Conservation (phyloP, 2,888 invertebrate genomes). For the Melanotus villosus region DNA sequence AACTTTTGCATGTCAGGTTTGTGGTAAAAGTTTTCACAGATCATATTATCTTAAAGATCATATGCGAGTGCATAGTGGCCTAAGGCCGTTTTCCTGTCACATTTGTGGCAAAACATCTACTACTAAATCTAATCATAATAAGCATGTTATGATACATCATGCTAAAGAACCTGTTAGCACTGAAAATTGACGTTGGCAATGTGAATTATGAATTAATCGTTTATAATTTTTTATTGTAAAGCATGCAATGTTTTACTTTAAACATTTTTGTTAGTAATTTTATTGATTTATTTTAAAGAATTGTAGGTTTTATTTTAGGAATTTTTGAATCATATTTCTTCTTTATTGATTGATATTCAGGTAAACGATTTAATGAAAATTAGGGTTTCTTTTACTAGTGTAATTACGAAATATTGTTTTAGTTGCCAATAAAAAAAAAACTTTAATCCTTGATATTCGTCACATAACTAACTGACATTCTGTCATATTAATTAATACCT, state of each 20-base stretch:
- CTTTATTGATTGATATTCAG: too few relatives aligned
- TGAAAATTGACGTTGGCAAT: slow-evolving; percentile 73
- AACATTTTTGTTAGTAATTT: slow-evolving; percentile 1
- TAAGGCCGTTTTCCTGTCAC: slow-evolving; percentile 85
- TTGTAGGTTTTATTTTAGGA: not conserved
- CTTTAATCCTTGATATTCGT: too few relatives aligned
- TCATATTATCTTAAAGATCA: slow-evolving; percentile 92
- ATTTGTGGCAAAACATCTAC: slow-evolving; percentile 92
- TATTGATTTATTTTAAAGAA: not conserved
- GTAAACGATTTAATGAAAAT: too few relatives aligned
- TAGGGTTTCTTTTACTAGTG: too few relatives aligned
- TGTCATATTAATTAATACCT: too few relatives aligned
- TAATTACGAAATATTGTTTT: too few relatives aligned
- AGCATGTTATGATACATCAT: slow-evolving; percentile 91
- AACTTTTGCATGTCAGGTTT: slow-evolving; percentile 71
- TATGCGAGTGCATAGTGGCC: slow-evolving; percentile 87
- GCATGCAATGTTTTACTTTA: not conserved
- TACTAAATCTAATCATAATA: slow-evolving; percentile 92
- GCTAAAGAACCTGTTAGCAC: slow-evolving; percentile 89
- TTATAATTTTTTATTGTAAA: not conserved
- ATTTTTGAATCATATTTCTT: not conserved
- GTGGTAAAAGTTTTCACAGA: slow-evolving; percentile 88
- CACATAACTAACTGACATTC: too few relatives aligned
- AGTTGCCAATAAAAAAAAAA: too few relatives aligned
- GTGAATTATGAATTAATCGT: not conserved